Evolutionary conservation across 2,113 vertebrate species (phyloP).

Genomic region (Cheirogaleus medius): DNA sequence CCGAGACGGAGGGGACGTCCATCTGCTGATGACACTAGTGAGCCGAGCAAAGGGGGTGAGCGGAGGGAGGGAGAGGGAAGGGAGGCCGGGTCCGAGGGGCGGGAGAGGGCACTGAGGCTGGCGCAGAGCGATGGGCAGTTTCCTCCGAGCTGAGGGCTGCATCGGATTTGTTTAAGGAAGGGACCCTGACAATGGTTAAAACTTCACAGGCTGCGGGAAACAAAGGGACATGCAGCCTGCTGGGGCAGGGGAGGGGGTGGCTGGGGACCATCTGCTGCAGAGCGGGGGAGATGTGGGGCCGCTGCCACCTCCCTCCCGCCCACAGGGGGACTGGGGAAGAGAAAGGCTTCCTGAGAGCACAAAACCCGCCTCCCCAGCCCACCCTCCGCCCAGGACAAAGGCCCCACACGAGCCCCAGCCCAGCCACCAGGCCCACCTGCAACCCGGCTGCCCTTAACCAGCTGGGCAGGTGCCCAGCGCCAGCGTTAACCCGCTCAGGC

Average conservation of each 20-base stretch:
- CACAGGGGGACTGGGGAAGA: conserved; percentile 36
- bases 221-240: conserved; percentile 40
- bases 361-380: conserved; percentile 81
- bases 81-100: not conserved
- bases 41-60: rapidly evolving
- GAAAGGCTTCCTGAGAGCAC: conserved; percentile 79
- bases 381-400: conserved; percentile 72
- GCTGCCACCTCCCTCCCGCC: not conserved
- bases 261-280: conserved; percentile 64
- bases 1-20: not conserved
- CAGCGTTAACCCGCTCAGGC: conserved; percentile 37
- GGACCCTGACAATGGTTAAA: conserved; percentile 39
- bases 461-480: not conserved
- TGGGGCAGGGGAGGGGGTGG: not conserved
- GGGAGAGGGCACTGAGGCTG: not conserved
- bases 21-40: not conserved
- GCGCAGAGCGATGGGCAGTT: not conserved
- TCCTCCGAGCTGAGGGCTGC: not conserved
- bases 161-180: conserved; percentile 36
- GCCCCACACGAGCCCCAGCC: conserved; percentile 3
- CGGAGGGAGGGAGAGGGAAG: not conserved
- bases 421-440: conserved; percentile 81
- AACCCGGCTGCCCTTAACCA: conserved; percentile 78
- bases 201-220: conserved; percentile 9
- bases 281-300: not conserved